Evolutionary conservation across 2,113 vertebrate genomes (phyloP).

Genomic region (Bufo gargarizans): DNA sequence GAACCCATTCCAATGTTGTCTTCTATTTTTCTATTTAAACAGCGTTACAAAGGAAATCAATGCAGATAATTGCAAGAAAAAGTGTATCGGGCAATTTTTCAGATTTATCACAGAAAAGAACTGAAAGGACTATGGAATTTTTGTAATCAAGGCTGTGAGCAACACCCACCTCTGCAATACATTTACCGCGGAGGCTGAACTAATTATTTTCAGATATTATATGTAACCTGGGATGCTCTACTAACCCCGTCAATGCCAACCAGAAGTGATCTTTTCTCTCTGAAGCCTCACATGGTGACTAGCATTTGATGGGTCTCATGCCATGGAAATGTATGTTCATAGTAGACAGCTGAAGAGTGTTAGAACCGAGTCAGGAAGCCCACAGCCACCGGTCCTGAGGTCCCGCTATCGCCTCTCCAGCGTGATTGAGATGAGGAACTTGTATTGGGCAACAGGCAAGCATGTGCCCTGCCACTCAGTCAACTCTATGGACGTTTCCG

Average conservation of each 20-base stretch:
- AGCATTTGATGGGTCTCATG: not conserved
- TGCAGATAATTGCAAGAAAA: conserved; percentile 58
- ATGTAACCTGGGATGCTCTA: not conserved
- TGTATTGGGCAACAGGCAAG: no score
- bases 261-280: not conserved
- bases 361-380: no score
- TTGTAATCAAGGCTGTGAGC: not conserved
- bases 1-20: conserved; percentile 48
- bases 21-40: conserved; percentile 60
- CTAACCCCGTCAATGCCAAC: not conserved
- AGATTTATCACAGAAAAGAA: conserved; percentile 45
- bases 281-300: not conserved
- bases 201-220: conserved; percentile 5
- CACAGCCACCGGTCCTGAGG: no score
- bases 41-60: conserved; percentile 56
- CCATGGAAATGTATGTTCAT: no score
- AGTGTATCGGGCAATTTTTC: conserved; percentile 47
- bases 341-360: no score
- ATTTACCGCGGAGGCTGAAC: not conserved
- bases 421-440: not conserved
- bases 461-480: no score
- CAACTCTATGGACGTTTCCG: no score
- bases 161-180: not conserved
- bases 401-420: no score
- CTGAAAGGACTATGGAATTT: not conserved